Conservation (phyloP, 2,888 invertebrate species). For the Syrista parreyssii region DNA sequence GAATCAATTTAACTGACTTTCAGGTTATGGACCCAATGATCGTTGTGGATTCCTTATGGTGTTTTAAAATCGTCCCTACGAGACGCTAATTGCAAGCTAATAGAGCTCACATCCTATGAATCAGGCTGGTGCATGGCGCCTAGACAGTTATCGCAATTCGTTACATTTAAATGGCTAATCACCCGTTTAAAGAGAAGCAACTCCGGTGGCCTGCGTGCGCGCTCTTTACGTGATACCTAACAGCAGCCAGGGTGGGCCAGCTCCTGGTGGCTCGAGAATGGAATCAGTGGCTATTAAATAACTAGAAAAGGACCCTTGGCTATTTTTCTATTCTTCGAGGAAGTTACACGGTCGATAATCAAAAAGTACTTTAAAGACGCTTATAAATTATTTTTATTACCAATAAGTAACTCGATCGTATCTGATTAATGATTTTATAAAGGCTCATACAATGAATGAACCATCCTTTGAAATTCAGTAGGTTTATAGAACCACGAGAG, state of each 20-base stretch:
- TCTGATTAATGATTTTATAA: not conserved
- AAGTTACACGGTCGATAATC: not conserved
- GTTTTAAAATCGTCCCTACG: not conserved
- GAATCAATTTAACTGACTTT: not conserved
- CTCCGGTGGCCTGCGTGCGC: conserved; percentile 1
- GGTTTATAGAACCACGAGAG: not conserved
- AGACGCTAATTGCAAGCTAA: not conserved
- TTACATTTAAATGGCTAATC: not conserved
- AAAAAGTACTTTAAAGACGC: not conserved
- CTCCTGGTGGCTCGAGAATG: not conserved
- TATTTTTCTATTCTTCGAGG: not conserved
- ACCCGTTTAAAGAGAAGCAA: not conserved
- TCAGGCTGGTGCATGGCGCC: not conserved
- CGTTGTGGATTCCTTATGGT: not conserved
- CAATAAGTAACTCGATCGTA: not conserved
- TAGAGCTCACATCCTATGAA: not conserved
- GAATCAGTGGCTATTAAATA: not conserved
- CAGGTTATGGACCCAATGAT: not conserved
- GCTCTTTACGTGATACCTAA: not conserved
- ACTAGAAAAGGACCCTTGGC: not conserved
- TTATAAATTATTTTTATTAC: not conserved
- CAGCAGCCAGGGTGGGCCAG: not conserved
- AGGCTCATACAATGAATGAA: not conserved
- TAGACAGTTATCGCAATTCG: conserved; percentile 1
- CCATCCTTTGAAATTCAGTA: not conserved